Percentiles rank a stretch among this genome's conserved stretches.
Evolutionary conservation across 2,888 invertebrate genomes (phyloP).

Genomic region (Smittia aterrima): DNA sequence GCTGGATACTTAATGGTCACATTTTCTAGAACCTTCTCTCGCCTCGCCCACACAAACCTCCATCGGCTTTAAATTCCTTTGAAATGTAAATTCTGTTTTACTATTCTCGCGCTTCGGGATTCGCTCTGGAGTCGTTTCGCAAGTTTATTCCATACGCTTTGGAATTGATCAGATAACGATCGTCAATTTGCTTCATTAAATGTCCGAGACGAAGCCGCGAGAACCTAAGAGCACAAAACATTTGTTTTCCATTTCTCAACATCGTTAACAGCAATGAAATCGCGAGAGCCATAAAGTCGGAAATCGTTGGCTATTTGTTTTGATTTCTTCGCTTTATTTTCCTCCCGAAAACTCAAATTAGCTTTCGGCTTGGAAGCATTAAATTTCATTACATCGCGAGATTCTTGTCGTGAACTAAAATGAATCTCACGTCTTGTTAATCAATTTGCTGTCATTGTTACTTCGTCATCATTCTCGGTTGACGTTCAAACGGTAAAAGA

Average conservation of each 20-base stretch:
- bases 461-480: background rate
- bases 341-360: background rate
- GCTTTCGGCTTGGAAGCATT: background rate
- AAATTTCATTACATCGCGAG: background rate
- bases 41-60: background rate
- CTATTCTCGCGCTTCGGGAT: too few species aligned
- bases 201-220: background rate
- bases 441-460: background rate
- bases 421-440: background rate
- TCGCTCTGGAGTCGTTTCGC: background rate
- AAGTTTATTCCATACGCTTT: background rate
- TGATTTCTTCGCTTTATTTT: background rate
- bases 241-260: background rate
- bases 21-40: background rate
- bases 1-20: background rate
- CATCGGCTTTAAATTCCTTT: background rate
- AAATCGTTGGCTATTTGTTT: background rate
- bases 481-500: background rate
- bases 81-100: background rate
- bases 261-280: background rate
- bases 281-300: background rate
- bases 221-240: background rate
- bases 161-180: conserved; percentile 4
- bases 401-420: background rate
- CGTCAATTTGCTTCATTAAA: conserved; percentile 8